Base-by-base conservation (phyloP, 2,888 invertebrate species). In the Terebella lapidaria region DNA sequence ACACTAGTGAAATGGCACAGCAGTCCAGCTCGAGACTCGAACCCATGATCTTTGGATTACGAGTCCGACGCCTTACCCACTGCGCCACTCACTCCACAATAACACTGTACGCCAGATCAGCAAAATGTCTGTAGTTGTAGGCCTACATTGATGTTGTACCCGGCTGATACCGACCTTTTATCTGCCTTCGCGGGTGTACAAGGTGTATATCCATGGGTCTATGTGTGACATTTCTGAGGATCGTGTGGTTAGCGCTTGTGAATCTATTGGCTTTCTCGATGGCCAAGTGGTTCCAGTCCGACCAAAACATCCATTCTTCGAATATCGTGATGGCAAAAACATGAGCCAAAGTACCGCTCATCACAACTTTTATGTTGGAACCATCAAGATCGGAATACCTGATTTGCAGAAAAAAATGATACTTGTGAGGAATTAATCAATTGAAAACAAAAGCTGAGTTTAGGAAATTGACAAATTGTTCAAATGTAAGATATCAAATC, bases 201-300 rank as follows among this genome's bases (percentile, higher is more conserved):
- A 92, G 86, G 75, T 94, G 93, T 66, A 96, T 86, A 73, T 95
- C 95, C 78, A 94, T 94, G 0, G 96, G 95, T 56, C 94, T 85
- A 77, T 96, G 96, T 0, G 95, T 95, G 0, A 93, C 92, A 72
- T 94, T 95, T 56, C 93, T 82, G 1, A 96, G 82, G 15, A 60
- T 54, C 15, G 27, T 28, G 1, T 63, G 47, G 54, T 67, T 55
- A 18, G 30, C 66, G 3, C 66, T 64, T 1, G 66, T 67, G 80
- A 91, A 94, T 79, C 75, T 96, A 74, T 96, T 90, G 0, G 95
- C 95, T 72, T 89, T 87, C 71, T 90, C 88, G 58, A 99, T 90
- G 0, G 91, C 91, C 78, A 95, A 92, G 60, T 94, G 83, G 79
- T 97, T 97, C 97, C 97, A 99, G 78, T 99, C 97, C 0, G 94